Percentiles rank a stretch among this genome's conserved stretches.
Evolutionary conservation across 2,888 invertebrate species (phyloP).

Genomic region (Anoncus sp.): DNA sequence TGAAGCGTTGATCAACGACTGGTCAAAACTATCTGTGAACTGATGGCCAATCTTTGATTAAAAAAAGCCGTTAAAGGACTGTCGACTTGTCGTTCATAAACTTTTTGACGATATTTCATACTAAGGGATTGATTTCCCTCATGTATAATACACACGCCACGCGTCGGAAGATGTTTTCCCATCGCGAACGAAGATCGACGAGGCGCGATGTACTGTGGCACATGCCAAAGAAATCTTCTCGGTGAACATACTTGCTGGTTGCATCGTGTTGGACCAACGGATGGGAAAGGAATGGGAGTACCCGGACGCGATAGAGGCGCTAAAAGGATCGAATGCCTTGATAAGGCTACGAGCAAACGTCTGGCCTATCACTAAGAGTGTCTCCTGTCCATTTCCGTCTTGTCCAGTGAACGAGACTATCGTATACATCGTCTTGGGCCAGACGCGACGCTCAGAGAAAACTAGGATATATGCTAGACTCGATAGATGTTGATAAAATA

Average conservation of each 20-base stretch:
- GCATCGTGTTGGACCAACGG: conserved; percentile 7
- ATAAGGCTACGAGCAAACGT: conserved; percentile 48
- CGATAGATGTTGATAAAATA: conserved; percentile 16
- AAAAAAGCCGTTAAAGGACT: too few species aligned
- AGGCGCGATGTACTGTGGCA: conserved; percentile 30
- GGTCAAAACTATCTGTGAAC: neutral
- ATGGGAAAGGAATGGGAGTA: conserved; percentile 24
- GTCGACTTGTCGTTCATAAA: conserved; percentile 3
- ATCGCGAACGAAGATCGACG: conserved; percentile 57
- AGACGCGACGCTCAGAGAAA: neutral
- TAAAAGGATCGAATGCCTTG: conserved; percentile 60
- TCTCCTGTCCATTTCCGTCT: conserved; percentile 60
- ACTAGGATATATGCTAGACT: conserved; percentile 10
- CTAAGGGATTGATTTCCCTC: conserved; percentile 49
- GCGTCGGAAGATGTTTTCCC: conserved; percentile 48
- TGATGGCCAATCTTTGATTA: neutral
- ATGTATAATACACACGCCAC: conserved; percentile 19
- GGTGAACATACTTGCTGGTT: conserved; percentile 18
- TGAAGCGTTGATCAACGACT: neutral
- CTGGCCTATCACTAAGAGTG: conserved; percentile 47
- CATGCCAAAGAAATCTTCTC: conserved; percentile 26
- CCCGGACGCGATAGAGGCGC: conserved; percentile 33
- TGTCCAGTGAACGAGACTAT: conserved; percentile 36
- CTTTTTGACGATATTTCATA: conserved; percentile 27
- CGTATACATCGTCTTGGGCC: conserved; percentile 5